A percentile compares a stretch with the other conserved stretches of the same genome.
Evolutionary conservation across 2,888 invertebrate species (phyloP).

Genomic region (Deroplatys truncata): DNA sequence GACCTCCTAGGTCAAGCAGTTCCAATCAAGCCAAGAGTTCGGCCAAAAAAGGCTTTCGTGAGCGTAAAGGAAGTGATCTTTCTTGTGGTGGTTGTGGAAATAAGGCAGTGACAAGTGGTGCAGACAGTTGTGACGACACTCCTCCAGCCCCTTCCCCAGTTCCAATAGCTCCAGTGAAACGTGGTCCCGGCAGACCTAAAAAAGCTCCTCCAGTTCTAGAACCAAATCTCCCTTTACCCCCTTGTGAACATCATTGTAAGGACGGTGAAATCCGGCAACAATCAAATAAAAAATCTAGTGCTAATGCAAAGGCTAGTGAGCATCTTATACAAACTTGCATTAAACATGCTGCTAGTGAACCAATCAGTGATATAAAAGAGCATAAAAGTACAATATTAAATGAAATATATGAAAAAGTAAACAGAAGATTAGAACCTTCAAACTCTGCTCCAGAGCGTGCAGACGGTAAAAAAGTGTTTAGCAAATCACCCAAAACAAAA

Average conservation of each 20-base stretch:
- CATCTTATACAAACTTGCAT: neutral
- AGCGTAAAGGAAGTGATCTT: neutral
- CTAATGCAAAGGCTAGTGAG: slow-evolving; percentile 21
- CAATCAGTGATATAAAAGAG: slow-evolving; percentile 11
- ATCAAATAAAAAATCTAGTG: slow-evolving; percentile 8
- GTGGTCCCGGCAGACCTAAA: slow-evolving; percentile 39
- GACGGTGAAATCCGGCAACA: neutral
- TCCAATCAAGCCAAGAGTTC: slow-evolving; percentile 32
- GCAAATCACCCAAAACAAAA: slow-evolving; percentile 16
- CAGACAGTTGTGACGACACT: slow-evolving; percentile 29
- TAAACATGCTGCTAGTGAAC: slow-evolving; percentile 1
- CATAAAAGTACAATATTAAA: slow-evolving; percentile 32
- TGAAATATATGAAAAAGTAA: slow-evolving; percentile 42
- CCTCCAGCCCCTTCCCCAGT: slow-evolving; percentile 28
- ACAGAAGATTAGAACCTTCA: slow-evolving; percentile 38
- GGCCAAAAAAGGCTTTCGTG: slow-evolving; percentile 30
- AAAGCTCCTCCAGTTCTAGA: slow-evolving; percentile 37
- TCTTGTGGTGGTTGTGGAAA: neutral
- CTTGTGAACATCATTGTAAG: slow-evolving; percentile 13
- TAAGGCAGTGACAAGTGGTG: slow-evolving; percentile 19
- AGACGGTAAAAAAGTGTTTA: slow-evolving; percentile 18
- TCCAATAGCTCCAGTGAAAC: slow-evolving; percentile 33
- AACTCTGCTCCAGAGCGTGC: neutral
- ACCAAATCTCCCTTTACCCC: slow-evolving; percentile 32
- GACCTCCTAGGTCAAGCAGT: slow-evolving; percentile 32